Conservation (phyloP, 2,888 invertebrate species). For the Chaetogeoica ovagalla region DNA sequence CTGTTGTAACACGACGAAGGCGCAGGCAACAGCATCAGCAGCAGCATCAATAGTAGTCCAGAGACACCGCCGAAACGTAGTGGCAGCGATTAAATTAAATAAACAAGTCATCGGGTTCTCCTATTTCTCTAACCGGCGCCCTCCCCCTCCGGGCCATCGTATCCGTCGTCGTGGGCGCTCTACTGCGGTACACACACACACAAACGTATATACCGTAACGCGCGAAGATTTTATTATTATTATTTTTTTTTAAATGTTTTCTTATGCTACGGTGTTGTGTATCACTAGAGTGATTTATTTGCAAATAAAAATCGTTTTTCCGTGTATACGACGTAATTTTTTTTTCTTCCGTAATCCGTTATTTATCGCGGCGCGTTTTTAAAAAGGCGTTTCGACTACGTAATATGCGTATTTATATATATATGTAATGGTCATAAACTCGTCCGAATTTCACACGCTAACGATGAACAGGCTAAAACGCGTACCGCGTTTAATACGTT, state of each 20-base stretch:
- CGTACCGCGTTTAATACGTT: not conserved
- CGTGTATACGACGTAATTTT: no score
- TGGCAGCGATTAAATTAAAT: constrained; percentile 28
- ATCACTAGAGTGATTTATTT: not conserved
- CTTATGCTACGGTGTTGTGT: no score
- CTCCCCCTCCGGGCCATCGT: not conserved
- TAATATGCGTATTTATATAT: no score
- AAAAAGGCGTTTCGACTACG: not conserved
- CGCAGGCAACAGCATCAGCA: not conserved
- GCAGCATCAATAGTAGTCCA: constrained; percentile 23
- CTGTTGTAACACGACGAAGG: not conserved
- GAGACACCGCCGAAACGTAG: constrained; percentile 10
- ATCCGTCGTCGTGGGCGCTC: constrained; percentile 15
- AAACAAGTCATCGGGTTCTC: constrained; percentile 32
- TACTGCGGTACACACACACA: no score
- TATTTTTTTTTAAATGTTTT: not conserved
- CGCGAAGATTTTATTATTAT: constrained; percentile 15
- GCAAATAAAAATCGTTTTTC: not conserved
- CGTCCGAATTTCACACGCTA: no score
- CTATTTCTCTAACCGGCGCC: constrained; percentile 9
- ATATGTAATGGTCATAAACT: no score
- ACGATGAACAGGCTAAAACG: not conserved
- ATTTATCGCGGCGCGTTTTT: not conserved
- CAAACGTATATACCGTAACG: not conserved
- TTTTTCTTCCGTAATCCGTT: not conserved